Base-by-base conservation (phyloP, 2,113 vertebrate species). In the Columba livia region DNA sequence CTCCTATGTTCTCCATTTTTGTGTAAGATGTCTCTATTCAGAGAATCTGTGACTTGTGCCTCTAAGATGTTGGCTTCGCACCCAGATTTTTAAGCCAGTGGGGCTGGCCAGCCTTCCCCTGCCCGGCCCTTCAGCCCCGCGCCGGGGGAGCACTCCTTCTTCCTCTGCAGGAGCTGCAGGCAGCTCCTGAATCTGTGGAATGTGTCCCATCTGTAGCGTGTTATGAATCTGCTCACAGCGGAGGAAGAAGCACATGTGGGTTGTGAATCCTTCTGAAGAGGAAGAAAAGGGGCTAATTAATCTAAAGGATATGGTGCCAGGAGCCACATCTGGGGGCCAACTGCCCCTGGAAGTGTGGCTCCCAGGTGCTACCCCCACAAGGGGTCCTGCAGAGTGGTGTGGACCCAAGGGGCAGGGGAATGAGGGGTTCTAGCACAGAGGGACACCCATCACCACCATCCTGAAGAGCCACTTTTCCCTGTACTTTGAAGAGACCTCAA, bases 291-390 rank as follows among this genome's bases (percentile, higher is more conserved):
- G 71, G 44, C 70, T 96, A 96, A 97, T 97, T 97, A 95, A 95
- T 91, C 6, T 85, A 93, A 94, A 34, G 62, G 65, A 96, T 90
- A 73, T 28, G 34, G 71, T 69, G 93, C 96, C 96, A 97, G 94
- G 70, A 97, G 82, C 32, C 50, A 89, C 96, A 97, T 97, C 89
- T 97, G 96, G 56, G 77, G 67, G 40, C 95, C 96, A 97, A 96
- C 82, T 95, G 94, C 73, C 53, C 77, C 54, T 92, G 44, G 70
- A 90, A 88, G 62, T 13, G 5, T 84, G 88, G 85, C 20, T 79
- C 69, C 88, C 65, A 81, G 94, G 89, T 95, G 92, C 79, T 93
- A 54, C 47, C 1, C 1, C 34, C 67, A 32, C 48, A 48, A 36
- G 48, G 70, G 38, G 38, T 32, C 13, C 13, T 82, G 47, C 47